Evolutionary conservation across 1,140 invertebrate species (phyloP).

Genomic region (Neuroterus valhalla): DNA sequence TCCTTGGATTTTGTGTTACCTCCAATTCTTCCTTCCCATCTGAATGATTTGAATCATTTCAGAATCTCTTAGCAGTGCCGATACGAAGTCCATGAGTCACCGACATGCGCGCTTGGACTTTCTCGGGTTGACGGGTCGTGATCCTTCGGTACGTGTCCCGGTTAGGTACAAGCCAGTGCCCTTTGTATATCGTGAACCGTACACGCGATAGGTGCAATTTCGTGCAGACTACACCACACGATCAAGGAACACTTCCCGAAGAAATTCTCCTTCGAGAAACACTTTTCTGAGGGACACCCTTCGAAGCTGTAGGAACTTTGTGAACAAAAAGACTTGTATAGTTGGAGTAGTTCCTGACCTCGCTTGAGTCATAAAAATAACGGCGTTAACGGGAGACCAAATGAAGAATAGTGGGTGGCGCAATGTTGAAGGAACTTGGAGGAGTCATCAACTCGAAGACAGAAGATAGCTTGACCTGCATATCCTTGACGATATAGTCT

Average conservation of each 20-base stretch:
- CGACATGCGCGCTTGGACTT: conserved; percentile 17
- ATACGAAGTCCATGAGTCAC: conserved; percentile 16
- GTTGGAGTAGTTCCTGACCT: conserved; percentile 2
- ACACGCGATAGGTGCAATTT: not conserved
- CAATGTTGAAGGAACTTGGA: conserved; percentile 1
- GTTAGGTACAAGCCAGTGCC: conserved; percentile 16
- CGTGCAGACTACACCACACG: not conserved
- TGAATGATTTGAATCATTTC: conserved; percentile 14
- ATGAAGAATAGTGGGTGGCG: conserved; percentile 7
- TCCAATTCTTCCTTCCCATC: not conserved
- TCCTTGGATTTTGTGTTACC: not conserved
- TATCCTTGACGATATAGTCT: conserved; percentile 1
- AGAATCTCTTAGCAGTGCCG: conserved; percentile 5
- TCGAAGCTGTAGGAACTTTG: not conserved
- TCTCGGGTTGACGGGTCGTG: conserved; percentile 24
- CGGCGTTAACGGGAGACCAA: conserved; percentile 16
- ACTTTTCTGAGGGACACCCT: not conserved
- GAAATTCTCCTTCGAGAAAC: not conserved
- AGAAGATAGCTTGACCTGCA: conserved; percentile 12
- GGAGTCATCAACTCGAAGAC: not conserved
- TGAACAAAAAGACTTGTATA: too few relatives aligned
- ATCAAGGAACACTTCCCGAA: not conserved
- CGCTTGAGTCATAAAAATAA: not conserved
- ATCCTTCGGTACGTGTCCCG: conserved; percentile 19
- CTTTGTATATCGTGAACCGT: conserved; percentile 4